Percentiles rank a stretch among this genome's conserved stretches.
These are phyloP conservation scores for Urosaurus nigricauda DNA, from an alignment of 2,797 vertebrate genomes.

Conservation along the genomic window DNA sequence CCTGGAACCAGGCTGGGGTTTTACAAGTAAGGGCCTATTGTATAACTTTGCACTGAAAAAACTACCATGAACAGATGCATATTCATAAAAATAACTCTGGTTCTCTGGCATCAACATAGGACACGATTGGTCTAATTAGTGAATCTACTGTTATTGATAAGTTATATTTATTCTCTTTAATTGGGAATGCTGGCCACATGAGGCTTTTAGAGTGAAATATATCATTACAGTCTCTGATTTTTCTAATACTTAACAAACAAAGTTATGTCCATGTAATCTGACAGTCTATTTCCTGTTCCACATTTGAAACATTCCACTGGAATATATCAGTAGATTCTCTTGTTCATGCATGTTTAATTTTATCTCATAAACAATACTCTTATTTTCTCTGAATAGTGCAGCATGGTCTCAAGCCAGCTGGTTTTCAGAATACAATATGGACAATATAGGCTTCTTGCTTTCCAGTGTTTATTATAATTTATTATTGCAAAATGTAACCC, in stretches of 20 bases:
- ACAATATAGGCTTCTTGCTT: neutral
- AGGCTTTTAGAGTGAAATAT: slow-evolving; percentile 19
- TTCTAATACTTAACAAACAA: slow-evolving; percentile 17
- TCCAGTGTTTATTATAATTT: too few species aligned
- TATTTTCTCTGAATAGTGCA: neutral
- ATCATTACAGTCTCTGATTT: slow-evolving; percentile 16
- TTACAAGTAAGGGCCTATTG: neutral
- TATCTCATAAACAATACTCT: neutral
- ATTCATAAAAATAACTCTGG: slow-evolving; percentile 24
- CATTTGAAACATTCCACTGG: neutral
- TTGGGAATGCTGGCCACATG: slow-evolving; percentile 18
- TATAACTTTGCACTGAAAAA: slow-evolving; percentile 1
- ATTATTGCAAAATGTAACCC: neutral
- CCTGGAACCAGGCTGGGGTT: neutral
- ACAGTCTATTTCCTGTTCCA: neutral
- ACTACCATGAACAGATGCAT: neutral
- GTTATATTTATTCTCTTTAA: slow-evolving; percentile 27
- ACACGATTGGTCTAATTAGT: slow-evolving; percentile 30
- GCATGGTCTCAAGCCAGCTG: neutral
- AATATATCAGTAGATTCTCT: neutral
- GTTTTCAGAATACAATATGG: neutral
- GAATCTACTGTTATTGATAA: neutral
- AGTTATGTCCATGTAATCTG: neutral
- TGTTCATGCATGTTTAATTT: neutral
- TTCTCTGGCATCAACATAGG: neutral